Evolutionary conservation across 2,113 vertebrate species (phyloP).

Genomic region (Lepisosteus oculatus): DNA sequence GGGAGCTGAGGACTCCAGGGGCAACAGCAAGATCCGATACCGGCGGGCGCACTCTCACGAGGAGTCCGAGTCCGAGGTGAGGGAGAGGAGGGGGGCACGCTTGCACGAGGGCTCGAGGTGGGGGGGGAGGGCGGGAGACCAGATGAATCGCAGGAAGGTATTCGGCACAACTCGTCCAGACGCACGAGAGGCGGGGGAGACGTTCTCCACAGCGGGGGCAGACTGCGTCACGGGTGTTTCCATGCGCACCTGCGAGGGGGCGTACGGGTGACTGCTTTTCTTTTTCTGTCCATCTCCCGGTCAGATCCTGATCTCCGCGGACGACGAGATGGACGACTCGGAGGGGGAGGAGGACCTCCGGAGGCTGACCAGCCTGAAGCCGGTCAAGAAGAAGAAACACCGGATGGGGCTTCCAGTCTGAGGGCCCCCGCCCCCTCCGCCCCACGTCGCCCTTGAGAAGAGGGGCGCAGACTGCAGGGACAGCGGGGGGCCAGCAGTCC

Average conservation of each 20-base stretch:
- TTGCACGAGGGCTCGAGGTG: neutral
- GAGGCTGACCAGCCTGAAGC: constrained; percentile 79
- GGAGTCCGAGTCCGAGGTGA: constrained; percentile 94
- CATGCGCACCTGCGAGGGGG: too few relatives aligned
- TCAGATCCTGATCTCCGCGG: constrained; percentile 95
- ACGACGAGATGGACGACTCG: constrained; percentile 96
- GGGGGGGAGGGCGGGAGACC: too few relatives aligned
- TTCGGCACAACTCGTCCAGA: too few relatives aligned
- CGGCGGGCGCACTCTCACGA: constrained; percentile 92
- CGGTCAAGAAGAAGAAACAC: constrained; percentile 90
- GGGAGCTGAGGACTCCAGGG: constrained; percentile 77
- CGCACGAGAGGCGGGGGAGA: too few relatives aligned
- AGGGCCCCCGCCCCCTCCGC: constrained; percentile 41
- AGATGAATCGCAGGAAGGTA: too few relatives aligned
- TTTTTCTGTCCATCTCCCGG: neutral
- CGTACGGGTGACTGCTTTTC: neutral
- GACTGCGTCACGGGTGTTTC: neutral
- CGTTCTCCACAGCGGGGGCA: too few relatives aligned
- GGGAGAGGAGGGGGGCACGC: constrained; percentile 17
- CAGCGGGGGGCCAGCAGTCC: too few relatives aligned
- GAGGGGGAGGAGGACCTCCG: constrained; percentile 84
- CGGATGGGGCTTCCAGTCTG: constrained; percentile 92
- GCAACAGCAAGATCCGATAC: constrained; percentile 90
- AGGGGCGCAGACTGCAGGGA: too few relatives aligned
- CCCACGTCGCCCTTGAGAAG: neutral